Percentiles rank a stretch among this genome's conserved stretches.
Evolutionary conservation across 2,797 vertebrate genomes (phyloP).

Genomic region (Phataginus tricuspis): DNA sequence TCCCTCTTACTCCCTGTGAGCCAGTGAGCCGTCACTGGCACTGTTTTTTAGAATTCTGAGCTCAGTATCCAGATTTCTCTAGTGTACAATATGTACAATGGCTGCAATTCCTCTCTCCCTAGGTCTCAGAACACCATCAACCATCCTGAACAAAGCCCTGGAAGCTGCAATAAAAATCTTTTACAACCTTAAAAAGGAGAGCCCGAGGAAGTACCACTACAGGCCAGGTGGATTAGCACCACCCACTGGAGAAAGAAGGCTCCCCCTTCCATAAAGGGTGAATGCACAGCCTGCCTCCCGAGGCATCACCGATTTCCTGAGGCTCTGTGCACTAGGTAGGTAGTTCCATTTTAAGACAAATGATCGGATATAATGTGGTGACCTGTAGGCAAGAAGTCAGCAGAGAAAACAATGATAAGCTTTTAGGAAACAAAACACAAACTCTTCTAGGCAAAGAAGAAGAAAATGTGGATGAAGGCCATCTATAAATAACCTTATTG

Average conservation of each 20-base stretch:
- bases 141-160: conserved; percentile 38
- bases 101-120: neutral
- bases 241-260: neutral
- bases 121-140: neutral
- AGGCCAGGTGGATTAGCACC: conserved; percentile 49
- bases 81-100: rapidly evolving
- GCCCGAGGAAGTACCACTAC: neutral
- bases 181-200: conserved; percentile 51
- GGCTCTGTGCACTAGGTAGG: neutral
- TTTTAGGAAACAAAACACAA: conserved; percentile 32
- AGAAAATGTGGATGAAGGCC: conserved; percentile 15
- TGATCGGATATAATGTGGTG: conserved; percentile 2
- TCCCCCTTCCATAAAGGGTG: neutral
- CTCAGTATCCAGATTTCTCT: neutral
- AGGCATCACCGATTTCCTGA: neutral
- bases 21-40: neutral
- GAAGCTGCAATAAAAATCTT: conserved; percentile 41
- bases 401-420: neutral
- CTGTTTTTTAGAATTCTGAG: neutral
- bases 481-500: neutral
- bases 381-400: neutral
- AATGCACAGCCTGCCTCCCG: neutral
- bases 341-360: conserved; percentile 55
- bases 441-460: neutral
- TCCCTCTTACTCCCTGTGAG: neutral